Evolutionary conservation across 2,113 vertebrate genomes (phyloP), one percentile per base, ranked within the genome.

Genomic region (Lethenteron camtschaticum): DNA sequence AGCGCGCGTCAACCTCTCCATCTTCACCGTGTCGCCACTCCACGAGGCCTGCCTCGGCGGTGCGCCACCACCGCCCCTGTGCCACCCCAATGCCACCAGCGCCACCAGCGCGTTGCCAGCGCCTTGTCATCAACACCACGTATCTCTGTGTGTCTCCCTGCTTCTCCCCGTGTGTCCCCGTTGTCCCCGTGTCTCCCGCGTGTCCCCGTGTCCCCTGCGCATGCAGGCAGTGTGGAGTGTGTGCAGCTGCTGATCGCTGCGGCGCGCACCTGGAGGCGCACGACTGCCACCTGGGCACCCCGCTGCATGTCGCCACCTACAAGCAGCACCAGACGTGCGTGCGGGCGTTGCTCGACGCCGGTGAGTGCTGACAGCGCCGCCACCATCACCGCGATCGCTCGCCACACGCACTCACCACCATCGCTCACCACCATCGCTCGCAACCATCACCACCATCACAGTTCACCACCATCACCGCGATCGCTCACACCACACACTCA

Each of bases 41-140:
- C 89, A 95, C 0, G 91, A 96, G 73, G 89, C 91, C 77, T 95
- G 91, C 79, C 85, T 95, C 82, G 88, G 83, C 1, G 91, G 91
- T 88, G 71, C 82, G 70, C 56, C 13, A 2, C 0, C 0, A 0
- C 2, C 20, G 3, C 14, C n/a, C 12, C 1, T 6, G 3, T 24
- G 1, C 6, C 41, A 41, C 41, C 41, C 41, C 41, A 41, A 1
- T 6, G 3, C 41, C 41, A 41, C 41, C 41, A 41, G 41, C 6
- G 5, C 41, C 41, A 41, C 41, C 41, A 41, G 6, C 41, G 41
- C 6, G 1, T 41, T 41, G 41, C 41, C 41, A 41, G 41, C 41
- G 41, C 41, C 41, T 41, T 41, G 41, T 5, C 41, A 41, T 41
- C 41, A 41, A 41, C 41, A 41, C 41, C 41, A 41, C 41, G 5